These are phyloP conservation scores for Glaucopsyche alexis DNA, from an alignment of 2,888 invertebrate species.

Conservation along the genomic window DNA sequence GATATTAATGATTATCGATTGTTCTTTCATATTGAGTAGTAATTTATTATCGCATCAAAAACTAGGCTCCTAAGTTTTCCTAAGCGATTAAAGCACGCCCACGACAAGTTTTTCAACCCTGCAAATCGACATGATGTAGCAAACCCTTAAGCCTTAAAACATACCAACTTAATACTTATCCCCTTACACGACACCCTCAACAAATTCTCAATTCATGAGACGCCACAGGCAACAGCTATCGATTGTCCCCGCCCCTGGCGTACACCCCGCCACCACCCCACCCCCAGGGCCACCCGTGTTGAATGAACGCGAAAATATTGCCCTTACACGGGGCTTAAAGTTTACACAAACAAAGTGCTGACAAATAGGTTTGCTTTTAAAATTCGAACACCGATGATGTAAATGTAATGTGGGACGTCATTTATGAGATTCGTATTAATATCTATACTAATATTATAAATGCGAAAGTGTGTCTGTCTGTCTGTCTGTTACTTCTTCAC, in stretches of 20 bases:
- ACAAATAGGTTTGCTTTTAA: neutral
- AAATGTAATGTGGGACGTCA: neutral
- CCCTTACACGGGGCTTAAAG: neutral
- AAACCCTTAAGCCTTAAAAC: neutral
- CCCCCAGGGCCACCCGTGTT: neutral
- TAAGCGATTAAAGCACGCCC: too few relatives aligned
- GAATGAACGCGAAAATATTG: slow-evolving; percentile 16
- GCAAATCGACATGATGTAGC: neutral
- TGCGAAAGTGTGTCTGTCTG: too few relatives aligned
- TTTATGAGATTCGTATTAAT: neutral
- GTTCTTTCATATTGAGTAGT: too few relatives aligned
- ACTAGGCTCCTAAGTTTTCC: too few relatives aligned
- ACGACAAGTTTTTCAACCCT: neutral
- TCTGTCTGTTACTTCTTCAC: too few relatives aligned
- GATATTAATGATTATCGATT: too few relatives aligned
- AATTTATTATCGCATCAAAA: too few relatives aligned
- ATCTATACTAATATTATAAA: too few relatives aligned
- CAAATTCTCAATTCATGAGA: slow-evolving; percentile 20
- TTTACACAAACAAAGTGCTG: neutral
- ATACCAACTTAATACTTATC: neutral
- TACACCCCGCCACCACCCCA: neutral
- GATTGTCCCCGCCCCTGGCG: neutral
- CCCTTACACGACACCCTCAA: slow-evolving; percentile 16
- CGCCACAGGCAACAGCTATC: slow-evolving; percentile 1
- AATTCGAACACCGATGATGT: slow-evolving; percentile 1